These are phyloP conservation scores for Elephas maximus DNA, from an alignment of 2,113 vertebrate genomes.

Conservation along the genomic window DNA sequence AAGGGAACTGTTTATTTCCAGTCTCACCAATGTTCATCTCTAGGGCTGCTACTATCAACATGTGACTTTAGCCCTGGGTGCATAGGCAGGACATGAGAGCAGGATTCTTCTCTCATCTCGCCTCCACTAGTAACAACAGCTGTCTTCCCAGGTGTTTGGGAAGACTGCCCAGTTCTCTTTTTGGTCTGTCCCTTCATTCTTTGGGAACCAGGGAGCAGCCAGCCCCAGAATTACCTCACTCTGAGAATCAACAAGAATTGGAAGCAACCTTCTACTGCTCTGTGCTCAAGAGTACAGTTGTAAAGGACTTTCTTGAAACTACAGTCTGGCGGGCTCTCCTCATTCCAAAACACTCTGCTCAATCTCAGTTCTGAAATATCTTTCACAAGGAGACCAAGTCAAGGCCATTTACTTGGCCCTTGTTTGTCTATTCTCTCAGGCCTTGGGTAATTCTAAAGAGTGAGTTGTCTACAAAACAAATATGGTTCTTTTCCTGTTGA, in stretches of 20 bases:
- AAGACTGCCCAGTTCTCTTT: not conserved
- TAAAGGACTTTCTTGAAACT: not conserved
- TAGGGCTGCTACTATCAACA: not conserved
- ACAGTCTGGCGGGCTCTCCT: not conserved
- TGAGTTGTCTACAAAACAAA: not conserved
- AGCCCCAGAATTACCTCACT: accelerated
- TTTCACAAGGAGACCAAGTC: not conserved
- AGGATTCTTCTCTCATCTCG: not conserved
- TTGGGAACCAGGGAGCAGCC: no score
- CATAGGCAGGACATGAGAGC: not conserved
- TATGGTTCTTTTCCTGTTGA: not conserved
- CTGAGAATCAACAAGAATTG: no score
- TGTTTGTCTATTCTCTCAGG: not conserved
- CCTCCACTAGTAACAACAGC: not conserved
- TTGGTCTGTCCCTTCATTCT: not conserved
- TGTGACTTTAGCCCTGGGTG: no score
- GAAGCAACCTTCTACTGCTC: not conserved
- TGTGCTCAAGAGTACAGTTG: no score
- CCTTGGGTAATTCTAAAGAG: not conserved
- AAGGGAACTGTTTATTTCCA: not conserved
- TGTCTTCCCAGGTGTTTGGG: not conserved
- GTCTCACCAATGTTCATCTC: not conserved
- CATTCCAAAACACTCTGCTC: not conserved
- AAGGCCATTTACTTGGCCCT: not conserved
- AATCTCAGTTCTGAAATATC: not conserved